phyloP scores from a whole-genome alignment of 64 coral and sea anemone species.

The Montipora capricornis region DNA sequence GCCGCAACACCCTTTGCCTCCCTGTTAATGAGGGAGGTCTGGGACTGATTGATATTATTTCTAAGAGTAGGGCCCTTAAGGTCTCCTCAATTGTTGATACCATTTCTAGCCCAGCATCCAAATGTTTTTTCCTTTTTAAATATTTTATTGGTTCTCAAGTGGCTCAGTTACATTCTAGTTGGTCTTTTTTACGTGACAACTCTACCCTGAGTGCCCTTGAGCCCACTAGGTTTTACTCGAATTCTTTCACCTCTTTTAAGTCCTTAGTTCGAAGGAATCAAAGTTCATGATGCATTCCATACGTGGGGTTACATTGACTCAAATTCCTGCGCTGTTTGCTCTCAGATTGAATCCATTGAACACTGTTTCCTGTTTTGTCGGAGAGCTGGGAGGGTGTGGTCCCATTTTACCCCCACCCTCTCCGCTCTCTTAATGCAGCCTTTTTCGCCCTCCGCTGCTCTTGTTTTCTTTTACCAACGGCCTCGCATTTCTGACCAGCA shows the following conservation, averaged over 20 bases:
- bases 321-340: not conserved
- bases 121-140: not conserved
- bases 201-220: not conserved
- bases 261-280: not conserved
- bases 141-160: not conserved
- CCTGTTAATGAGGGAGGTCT: constrained; percentile 1
- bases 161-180: not conserved
- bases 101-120: not conserved
- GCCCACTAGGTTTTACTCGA: too few species aligned
- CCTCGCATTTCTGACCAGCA: too few species aligned
- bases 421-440: not conserved
- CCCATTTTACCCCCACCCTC: not conserved
- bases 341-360: not conserved
- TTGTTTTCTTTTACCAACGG: constrained; percentile 8
- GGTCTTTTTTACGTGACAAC: not conserved
- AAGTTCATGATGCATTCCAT: not conserved
- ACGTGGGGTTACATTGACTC: not conserved
- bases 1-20: not conserved
- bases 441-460: not conserved
- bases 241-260: too few species aligned
- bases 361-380: constrained; percentile 5
- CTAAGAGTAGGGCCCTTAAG: not conserved
- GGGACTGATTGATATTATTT: not conserved
- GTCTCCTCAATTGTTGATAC: not conserved
- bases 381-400: not conserved